Conservation (phyloP, 92 coral and sea anemone genomes). For the Umimayanthus kanabou region DNA sequence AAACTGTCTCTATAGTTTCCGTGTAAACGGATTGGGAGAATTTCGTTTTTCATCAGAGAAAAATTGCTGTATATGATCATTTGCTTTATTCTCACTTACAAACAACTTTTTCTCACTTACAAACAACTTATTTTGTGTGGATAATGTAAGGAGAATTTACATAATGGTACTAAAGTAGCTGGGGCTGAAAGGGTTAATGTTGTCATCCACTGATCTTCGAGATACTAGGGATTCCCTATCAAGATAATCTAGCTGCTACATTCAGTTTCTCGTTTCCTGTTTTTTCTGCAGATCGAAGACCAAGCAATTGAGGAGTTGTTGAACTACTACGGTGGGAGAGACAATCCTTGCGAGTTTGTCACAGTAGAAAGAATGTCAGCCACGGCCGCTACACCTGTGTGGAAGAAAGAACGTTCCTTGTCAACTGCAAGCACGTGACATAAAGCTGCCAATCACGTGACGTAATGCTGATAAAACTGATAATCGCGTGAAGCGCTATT, state of each 20-base stretch:
- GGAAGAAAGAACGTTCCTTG: conserved; percentile 71
- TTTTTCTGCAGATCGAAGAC: conserved; percentile 73
- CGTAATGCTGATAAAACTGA: neutral
- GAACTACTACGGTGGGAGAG: conserved; percentile 85
- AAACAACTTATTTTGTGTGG: too few relatives aligned
- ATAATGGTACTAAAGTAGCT: too few relatives aligned
- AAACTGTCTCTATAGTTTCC: too few relatives aligned
- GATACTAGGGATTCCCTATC: neutral
- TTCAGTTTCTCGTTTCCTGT: neutral
- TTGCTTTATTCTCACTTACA: too few relatives aligned
- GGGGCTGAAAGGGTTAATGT: too few relatives aligned
- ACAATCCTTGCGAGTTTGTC: conserved; percentile 86
- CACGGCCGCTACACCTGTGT: conserved; percentile 70
- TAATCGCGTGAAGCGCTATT: neutral
- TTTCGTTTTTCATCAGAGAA: too few relatives aligned
- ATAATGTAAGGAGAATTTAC: too few relatives aligned
- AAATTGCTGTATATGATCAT: too few relatives aligned
- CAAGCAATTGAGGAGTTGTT: conserved; percentile 85
- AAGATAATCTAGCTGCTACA: too few relatives aligned
- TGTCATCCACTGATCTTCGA: neutral
- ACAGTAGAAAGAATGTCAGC: conserved; percentile 76
- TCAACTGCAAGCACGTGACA: conserved; percentile 52
- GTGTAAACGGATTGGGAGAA: too few relatives aligned
- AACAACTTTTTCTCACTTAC: too few relatives aligned
- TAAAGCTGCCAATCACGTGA: neutral